These are phyloP conservation scores for Macrosoma leucophasiata DNA, from an alignment of 2,888 invertebrate genomes.

Conservation along the genomic window DNA sequence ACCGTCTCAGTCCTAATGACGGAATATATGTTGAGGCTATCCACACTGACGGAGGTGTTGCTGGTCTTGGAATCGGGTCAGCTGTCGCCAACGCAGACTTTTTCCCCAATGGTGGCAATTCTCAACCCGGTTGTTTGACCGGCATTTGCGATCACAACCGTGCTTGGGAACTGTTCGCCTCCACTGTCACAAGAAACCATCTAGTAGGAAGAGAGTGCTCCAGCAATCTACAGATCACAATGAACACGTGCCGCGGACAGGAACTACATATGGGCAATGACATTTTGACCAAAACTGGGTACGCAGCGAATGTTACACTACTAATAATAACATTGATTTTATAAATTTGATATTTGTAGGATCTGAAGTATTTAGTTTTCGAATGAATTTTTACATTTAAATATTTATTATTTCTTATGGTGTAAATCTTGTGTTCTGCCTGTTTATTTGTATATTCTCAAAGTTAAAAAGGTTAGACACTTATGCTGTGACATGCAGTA, in stretches of 20 bases:
- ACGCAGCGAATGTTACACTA: no score
- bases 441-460: no score
- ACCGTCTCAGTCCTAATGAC: conserved; percentile 14
- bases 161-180: conserved; percentile 41
- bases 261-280: conserved; percentile 40
- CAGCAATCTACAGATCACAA: conserved; percentile 28
- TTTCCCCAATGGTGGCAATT: conserved; percentile 72
- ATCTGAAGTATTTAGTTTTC: no score
- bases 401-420: conserved; percentile 23
- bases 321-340: no score
- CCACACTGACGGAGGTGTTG: conserved; percentile 28
- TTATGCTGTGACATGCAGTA: no score
- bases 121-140: conserved; percentile 43
- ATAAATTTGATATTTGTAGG: no score
- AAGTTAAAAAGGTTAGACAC: no score
- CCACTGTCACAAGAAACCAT: conserved; percentile 38
- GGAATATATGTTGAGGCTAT: conserved; percentile 37
- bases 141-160: conserved; percentile 42
- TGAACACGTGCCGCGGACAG: conserved; percentile 37
- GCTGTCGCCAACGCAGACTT: conserved; percentile 69
- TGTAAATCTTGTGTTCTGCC: no score
- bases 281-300: conserved; percentile 41
- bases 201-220: conserved; percentile 35
- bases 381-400: no score
- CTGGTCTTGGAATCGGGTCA: conserved; percentile 19